Evolutionary conservation across 1,140 invertebrate species (phyloP), one percentile per base, ranked within the genome.

Genomic region (Tribolium madens): DNA sequence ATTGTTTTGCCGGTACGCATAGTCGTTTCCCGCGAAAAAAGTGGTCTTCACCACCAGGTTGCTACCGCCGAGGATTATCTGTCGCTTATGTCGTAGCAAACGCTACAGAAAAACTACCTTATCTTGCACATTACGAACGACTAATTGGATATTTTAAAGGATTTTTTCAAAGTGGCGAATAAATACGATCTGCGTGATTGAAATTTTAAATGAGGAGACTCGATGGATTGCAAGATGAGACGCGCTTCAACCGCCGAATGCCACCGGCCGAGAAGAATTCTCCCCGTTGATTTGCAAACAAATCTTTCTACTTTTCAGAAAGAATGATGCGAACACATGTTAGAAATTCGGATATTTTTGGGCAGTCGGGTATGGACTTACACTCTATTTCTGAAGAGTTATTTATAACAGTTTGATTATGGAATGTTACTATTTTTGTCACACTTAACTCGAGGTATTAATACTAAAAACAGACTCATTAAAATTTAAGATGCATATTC

Each of bases 1-100:
- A 82, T 81, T 83, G 82, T 82, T 83, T 82, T 78, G 76, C 60
- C 78, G 75, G 75, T 80, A 79, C 78, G 81, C 76, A 77, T 76
- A 77, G 81, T 81, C 73, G 79, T 82, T 82, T 82, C 82, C 81
- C 81, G 81, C 81, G 81, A 83, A 83, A 83, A 83, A 83, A 83
- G 79, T 81, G 76, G 82, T 81, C 81, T 78, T 73, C 78, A 80
- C 82, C 82, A 83, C 82, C 81, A 78, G 76, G 76, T 78, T 71
- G 64, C 73, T 76, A 77, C 50, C 74, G 78, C 78, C 79, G 73
- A 76, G 80, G 81, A 81, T 82, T 82, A 82, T 82, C 81, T 81
- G 80, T 82, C 78, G 78, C 76, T 76, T 78, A 70, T 42, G 78
- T 76, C 74, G 76, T 78, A 75, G 64, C 79, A 78, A 79, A 80